Evolutionary conservation across 2,113 vertebrate species (phyloP).

Genomic region (Stictonetta naevosa): DNA sequence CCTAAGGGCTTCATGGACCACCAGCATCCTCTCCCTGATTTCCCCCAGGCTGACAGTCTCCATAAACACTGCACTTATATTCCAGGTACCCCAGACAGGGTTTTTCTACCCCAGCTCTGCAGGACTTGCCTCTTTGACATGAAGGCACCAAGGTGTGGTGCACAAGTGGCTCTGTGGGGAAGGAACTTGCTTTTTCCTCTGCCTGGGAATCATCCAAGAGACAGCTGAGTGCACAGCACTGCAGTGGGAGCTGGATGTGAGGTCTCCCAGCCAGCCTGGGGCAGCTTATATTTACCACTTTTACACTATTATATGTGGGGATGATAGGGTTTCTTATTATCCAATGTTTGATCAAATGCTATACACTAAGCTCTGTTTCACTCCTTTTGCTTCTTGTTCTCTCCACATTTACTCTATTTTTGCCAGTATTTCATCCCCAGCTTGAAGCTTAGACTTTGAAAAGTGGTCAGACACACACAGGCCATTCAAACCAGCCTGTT

Average conservation of each 20-base stretch:
- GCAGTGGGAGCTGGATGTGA: fast-evolving
- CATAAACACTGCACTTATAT: neutral
- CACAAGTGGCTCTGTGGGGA: neutral
- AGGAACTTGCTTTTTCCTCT: neutral
- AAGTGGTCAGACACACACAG: neutral
- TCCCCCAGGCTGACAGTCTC: neutral
- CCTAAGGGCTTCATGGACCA: neutral
- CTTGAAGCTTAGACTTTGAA: neutral
- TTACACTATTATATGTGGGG: fast-evolving
- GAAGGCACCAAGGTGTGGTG: neutral
- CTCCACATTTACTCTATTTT: neutral
- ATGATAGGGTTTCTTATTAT: neutral
- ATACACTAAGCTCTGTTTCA: neutral
- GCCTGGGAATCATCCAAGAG: neutral
- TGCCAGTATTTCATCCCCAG: neutral
- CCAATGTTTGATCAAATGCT: neutral
- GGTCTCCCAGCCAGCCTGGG: neutral
- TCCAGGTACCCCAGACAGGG: neutral
- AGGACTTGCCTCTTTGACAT: neutral
- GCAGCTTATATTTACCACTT: neutral
- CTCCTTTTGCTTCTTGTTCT: neutral
- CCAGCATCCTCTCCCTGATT: neutral
- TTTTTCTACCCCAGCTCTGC: neutral
- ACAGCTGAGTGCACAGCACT: neutral
- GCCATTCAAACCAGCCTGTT: neutral